A percentile compares a stretch with the other conserved stretches of the same genome.
These are phyloP conservation scores for Solea solea DNA, from an alignment of 2,113 vertebrate genomes.

Conservation along the genomic window DNA sequence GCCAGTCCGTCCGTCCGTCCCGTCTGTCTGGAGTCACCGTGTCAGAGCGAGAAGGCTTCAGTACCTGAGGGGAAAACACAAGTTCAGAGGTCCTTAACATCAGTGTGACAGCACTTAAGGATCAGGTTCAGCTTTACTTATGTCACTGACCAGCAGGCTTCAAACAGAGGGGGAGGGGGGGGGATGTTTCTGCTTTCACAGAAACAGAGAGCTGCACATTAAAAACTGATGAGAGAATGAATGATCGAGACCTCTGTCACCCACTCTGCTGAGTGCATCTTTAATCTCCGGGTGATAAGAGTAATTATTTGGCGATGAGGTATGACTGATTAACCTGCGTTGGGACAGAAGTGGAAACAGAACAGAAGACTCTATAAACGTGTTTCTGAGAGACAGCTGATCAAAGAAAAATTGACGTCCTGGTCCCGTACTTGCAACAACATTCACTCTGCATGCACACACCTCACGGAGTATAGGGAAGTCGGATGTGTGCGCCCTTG, in stretches of 20 bases:
- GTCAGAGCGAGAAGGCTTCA: conserved; percentile 48
- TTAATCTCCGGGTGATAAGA: conserved; percentile 31
- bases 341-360: neutral
- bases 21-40: conserved; percentile 36
- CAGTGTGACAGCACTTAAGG: conserved; percentile 21
- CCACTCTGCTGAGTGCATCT: conserved; percentile 12
- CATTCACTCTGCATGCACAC: conserved; percentile 2
- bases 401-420: neutral
- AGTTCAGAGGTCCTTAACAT: conserved; percentile 39
- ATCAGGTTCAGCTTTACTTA: conserved; percentile 27
- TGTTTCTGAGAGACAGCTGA: too few species aligned
- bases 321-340: conserved; percentile 24
- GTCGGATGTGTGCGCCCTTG: neutral
- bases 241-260: conserved; percentile 24
- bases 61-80: conserved; percentile 57
- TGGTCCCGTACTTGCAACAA: neutral
- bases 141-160: neutral
- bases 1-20: conserved; percentile 10
- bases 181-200: neutral
- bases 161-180: neutral
- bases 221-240: neutral
- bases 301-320: conserved; percentile 32
- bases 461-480: neutral
- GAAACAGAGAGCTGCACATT: neutral
- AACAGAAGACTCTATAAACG: neutral